These are phyloP conservation scores for Cheilosia impressa DNA, from an alignment of 2,888 invertebrate species.

Conservation along the genomic window DNA sequence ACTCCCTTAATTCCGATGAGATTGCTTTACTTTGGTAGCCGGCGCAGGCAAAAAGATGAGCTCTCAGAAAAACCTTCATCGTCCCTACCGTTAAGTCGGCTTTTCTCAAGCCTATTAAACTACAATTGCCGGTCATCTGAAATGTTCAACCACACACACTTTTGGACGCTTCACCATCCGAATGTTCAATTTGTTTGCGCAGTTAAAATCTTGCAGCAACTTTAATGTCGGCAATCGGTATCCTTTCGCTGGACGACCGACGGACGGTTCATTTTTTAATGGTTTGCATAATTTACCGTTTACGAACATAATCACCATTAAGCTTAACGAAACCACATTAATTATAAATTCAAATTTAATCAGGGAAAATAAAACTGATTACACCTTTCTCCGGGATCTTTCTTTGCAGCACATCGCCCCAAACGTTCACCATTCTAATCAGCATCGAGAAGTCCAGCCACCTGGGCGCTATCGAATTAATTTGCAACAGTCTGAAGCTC, in stretches of 20 bases:
- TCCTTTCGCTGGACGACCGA: not conserved
- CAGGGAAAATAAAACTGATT: constrained; percentile 5
- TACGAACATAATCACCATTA: constrained; percentile 9
- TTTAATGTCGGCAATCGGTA: too few relatives aligned
- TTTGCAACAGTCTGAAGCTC: constrained; percentile 83
- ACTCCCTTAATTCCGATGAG: too few relatives aligned
- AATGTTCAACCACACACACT: too few relatives aligned
- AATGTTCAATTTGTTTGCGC: too few relatives aligned
- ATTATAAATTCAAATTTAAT: constrained; percentile 24
- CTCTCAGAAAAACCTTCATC: too few relatives aligned
- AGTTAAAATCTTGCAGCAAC: too few relatives aligned
- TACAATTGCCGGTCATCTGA: too few relatives aligned
- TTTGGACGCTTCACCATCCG: too few relatives aligned
- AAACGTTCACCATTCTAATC: constrained; percentile 83
- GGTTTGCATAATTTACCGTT: constrained; percentile 4
- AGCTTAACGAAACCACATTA: constrained; percentile 3
- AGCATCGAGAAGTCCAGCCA: constrained; percentile 82
- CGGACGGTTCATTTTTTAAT: not conserved
- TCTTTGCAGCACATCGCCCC: constrained; percentile 77
- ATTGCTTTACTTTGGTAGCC: too few relatives aligned
- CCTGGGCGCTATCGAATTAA: constrained; percentile 83
- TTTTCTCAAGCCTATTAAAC: too few relatives aligned
- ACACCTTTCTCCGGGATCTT: constrained; percentile 53
- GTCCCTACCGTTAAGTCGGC: too few relatives aligned
- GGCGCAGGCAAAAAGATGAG: too few relatives aligned